Conservation (phyloP, 2,113 vertebrate genomes). For the Lagopus leucura region DNA sequence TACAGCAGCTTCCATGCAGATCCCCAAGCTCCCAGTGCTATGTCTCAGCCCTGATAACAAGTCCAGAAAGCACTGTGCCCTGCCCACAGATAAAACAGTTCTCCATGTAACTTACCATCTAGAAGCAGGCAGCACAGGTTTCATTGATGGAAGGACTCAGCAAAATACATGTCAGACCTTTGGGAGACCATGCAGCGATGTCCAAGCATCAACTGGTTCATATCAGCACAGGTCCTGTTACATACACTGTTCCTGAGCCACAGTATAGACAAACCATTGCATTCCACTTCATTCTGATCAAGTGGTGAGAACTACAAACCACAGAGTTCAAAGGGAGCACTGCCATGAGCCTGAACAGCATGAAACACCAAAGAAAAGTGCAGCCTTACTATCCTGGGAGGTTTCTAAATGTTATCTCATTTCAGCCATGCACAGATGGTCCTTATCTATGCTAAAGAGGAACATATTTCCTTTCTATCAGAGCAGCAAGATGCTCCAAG, state of each 20-base stretch:
- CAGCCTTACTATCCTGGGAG: background rate
- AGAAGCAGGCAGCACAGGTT: background rate
- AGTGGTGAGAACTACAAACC: background rate
- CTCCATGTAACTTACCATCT: background rate
- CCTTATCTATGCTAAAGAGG: background rate
- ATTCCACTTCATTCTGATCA: background rate
- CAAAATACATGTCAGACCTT: background rate
- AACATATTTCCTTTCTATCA: background rate
- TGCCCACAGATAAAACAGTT: background rate
- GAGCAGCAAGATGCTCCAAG: background rate
- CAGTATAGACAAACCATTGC: background rate
- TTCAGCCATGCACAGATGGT: background rate
- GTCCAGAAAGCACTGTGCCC: background rate
- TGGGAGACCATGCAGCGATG: background rate
- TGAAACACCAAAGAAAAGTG: background rate
- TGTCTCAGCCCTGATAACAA: background rate
- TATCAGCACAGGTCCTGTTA: background rate
- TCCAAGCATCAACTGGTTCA: background rate
- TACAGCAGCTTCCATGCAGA: background rate
- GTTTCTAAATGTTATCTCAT: background rate
- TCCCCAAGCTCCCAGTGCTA: background rate
- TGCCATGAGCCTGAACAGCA: background rate
- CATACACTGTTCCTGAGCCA: background rate
- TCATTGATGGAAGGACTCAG: background rate
- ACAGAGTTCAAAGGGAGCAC: background rate